Percentiles rank a stretch among this genome's conserved stretches.
Evolutionary conservation across 2,888 invertebrate species (phyloP).

Genomic region (Galeruca laticollis): DNA sequence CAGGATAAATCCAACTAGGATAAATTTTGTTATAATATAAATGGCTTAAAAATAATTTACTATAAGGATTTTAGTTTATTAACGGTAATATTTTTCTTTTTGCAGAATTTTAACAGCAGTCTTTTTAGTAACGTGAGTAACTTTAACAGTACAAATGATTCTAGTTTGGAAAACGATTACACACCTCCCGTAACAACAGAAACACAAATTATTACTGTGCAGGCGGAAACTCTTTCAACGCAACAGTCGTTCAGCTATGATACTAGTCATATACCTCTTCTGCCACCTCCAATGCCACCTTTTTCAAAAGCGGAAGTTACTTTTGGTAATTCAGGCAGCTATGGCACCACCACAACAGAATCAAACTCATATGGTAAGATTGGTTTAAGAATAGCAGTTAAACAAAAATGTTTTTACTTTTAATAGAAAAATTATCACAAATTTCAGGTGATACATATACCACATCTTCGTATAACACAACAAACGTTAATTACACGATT

Average conservation of each 20-base stretch:
- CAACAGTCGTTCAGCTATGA: slow-evolving; percentile 43
- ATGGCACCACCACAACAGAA: slow-evolving; percentile 30
- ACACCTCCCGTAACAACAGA: slow-evolving; percentile 62
- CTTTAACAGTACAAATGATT: slow-evolving; percentile 32
- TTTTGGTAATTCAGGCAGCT: slow-evolving; percentile 39
- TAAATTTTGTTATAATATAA: too few relatives aligned
- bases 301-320: slow-evolving; percentile 56
- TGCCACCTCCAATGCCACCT: slow-evolving; percentile 70
- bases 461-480: slow-evolving; percentile 33
- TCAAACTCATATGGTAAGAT: slow-evolving; percentile 48
- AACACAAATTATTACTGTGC: slow-evolving; percentile 60
- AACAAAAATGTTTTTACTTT: too few relatives aligned
- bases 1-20: too few relatives aligned
- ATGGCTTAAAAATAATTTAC: too few relatives aligned
- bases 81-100: neutral
- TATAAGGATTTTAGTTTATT: too few relatives aligned
- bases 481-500: slow-evolving; percentile 26
- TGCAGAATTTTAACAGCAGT: slow-evolving; percentile 54
- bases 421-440: too few relatives aligned
- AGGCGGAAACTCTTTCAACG: slow-evolving; percentile 48
- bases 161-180: slow-evolving; percentile 41
- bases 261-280: slow-evolving; percentile 67
- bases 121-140: slow-evolving; percentile 30
- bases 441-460: slow-evolving; percentile 22
- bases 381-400: neutral